Conservation (phyloP, 2,888 invertebrate species). For the Ctenicera cuprea region DNA sequence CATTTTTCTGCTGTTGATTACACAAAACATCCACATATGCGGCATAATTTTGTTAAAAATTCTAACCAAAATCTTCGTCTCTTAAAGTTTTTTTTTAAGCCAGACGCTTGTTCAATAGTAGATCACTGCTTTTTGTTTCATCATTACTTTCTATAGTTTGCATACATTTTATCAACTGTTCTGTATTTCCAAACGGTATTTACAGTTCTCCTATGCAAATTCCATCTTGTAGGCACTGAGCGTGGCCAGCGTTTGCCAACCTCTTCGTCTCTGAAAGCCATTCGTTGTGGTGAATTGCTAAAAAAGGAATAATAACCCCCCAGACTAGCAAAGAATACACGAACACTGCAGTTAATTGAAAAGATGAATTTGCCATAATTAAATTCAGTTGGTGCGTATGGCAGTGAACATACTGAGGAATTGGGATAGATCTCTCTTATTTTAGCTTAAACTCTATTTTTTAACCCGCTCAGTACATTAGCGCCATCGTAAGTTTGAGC, state of each 20-base stretch:
- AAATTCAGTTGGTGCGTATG: too few species aligned
- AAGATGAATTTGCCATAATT: slow-evolving; percentile 31
- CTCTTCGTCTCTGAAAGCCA: slow-evolving; percentile 4
- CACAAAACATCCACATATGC: slow-evolving; percentile 19
- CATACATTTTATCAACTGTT: slow-evolving; percentile 25
- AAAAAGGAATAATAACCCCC: slow-evolving; percentile 1
- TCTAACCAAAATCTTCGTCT: slow-evolving; percentile 24
- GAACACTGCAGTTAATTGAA: slow-evolving; percentile 14
- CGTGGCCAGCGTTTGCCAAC: slow-evolving; percentile 1
- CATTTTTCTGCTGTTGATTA: slow-evolving; percentile 22
- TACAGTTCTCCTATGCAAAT: slow-evolving; percentile 2
- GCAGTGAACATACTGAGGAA: too few species aligned
- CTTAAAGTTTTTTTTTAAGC: slow-evolving; percentile 10
- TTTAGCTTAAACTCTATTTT: too few species aligned
- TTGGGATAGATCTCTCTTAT: too few species aligned
- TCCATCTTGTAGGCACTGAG: slow-evolving; percentile 7
- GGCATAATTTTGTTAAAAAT: slow-evolving; percentile 35
- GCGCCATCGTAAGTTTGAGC: too few species aligned
- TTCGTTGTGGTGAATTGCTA: slow-evolving; percentile 20
- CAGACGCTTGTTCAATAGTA: slow-evolving; percentile 31
- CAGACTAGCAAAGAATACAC: slow-evolving; percentile 23
- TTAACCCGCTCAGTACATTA: too few species aligned
- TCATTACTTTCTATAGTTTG: background rate
- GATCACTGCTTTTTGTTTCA: background rate
- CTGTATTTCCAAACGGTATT: slow-evolving; percentile 25